Evolutionary conservation across 2,888 invertebrate species (phyloP), one percentile per base, ranked within the genome.

Genomic region (Cremastobaeus sp.): DNA sequence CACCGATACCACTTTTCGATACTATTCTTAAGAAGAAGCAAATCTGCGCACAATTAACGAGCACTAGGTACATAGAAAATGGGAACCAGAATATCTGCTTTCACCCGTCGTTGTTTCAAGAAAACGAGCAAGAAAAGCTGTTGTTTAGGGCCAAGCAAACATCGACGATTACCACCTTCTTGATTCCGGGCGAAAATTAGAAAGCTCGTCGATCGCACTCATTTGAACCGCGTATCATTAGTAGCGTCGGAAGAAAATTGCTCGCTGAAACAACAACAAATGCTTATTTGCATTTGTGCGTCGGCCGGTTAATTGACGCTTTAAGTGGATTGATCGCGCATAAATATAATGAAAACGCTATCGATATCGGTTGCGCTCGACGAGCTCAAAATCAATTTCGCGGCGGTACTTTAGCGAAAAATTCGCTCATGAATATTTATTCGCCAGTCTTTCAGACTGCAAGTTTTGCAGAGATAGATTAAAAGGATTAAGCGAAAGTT

Each of bases 1-100:
- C 71, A 64, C 71, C 39, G 57, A 50, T 71, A 57, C 71, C 64
- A 71, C 32, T 48, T 25, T 64, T 57, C 32, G 14, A 59, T 71
- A 43, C 30, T 18, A 60, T 11, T 70, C 18, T 39, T 70, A 48
- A 28, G 69, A 62, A 35, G 52, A 47, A 54, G 60, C 69, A 69
- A 62, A 54, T 62, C 54, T 70, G 21, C 48, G 62, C 55, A 62
- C 62, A 11, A 48, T 48, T 55, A 62, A 62, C 47, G 50, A 62
- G 69, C 69, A 70, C 69, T 70, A 62, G 35, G 43, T n/a, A 25
- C 8, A 5, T 60, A 18, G 15, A 55, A 41, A 34, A 6, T 57
- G 57, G 32, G 32, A 57, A 32, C n/a, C 18, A 32, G 30, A 25
- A 2, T 12, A 12, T 50, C 20, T 9, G n/a, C n/a, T n/a, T n/a